Conservation (phyloP, 2,888 invertebrate species). For the Argyresthia albistria region DNA sequence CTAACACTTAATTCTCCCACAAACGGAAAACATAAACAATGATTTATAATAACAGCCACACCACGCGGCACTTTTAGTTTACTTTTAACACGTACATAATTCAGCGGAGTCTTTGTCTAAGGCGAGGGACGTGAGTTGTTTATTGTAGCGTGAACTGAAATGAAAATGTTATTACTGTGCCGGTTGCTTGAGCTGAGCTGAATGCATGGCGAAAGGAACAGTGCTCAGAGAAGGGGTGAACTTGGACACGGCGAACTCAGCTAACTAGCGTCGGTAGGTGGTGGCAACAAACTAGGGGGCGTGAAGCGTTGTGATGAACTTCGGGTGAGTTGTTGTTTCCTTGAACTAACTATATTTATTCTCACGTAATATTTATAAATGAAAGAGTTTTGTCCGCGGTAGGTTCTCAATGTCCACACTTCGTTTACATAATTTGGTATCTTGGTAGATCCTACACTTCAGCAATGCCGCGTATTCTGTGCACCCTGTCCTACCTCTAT, state of each 20-base stretch:
- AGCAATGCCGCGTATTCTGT: too few species aligned
- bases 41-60: conserved; percentile 71
- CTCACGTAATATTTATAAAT: too few species aligned
- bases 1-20: conserved; percentile 63
- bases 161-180: conserved; percentile 64
- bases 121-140: conserved; percentile 70
- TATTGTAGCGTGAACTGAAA: conserved; percentile 68
- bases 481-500: too few species aligned
- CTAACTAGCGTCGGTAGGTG: background rate
- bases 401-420: too few species aligned
- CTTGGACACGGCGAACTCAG: background rate
- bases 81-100: conserved; percentile 73
- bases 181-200: background rate
- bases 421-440: too few species aligned
- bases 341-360: too few species aligned
- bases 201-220: conserved; percentile 7
- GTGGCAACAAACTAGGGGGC: too few species aligned
- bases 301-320: too few species aligned
- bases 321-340: too few species aligned
- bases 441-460: too few species aligned
- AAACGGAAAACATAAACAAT: conserved; percentile 73
- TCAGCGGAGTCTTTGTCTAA: conserved; percentile 70
- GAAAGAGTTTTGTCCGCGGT: too few species aligned
- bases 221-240: background rate
- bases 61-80: conserved; percentile 70